Evolutionary conservation across 1,140 invertebrate genomes (phyloP), one percentile per base, ranked within the genome.

Genomic region (Orchestia grillus): DNA sequence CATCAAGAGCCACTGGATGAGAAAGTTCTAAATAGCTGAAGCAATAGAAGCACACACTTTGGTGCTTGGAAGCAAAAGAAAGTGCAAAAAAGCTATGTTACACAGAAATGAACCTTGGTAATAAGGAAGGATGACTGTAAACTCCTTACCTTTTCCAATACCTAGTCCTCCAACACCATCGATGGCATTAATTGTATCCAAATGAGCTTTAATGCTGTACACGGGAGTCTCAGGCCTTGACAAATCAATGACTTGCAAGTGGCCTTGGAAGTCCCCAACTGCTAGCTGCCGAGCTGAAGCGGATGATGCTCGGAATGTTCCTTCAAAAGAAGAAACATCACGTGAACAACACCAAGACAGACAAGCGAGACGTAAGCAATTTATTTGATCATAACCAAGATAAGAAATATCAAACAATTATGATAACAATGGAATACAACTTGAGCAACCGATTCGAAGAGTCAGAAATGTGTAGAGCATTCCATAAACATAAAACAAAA

Each of bases 181-280:
- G 96, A 99, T 99, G 44, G 98, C 97, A 97, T 99, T 99, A 96
- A 99, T 99, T 53, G 99, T 99, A 97, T 98, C 98, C 62, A 98
- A 98, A 97, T 99, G 99, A 41, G 98, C 99, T 97, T 98, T 98
- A 0, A 98, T 98, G 96, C 98, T 98, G 97, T 99, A 99, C 4
- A 99, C 97, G 28, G 98, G 98, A 40, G 98, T 96, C 6, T 98
- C 98, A 95, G 98, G 97, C 97, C 98, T 98, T 97, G 99, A 99
- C 95, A 99, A 97, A 97, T 99, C 98, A 98, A 98, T 98, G 97
- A 99, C 98, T 97, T 98, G 98, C 96, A 99, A 97, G 96, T 98
- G 98, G 95, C 99, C 99, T 97, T 98, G 98, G 97, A 99, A 99
- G 97, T 99, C 98, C 23, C 99, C 99, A 90, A 99, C 99, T 0